Base-by-base conservation (phyloP, 2,797 vertebrate genomes). In the Lagodon rhomboides region DNA sequence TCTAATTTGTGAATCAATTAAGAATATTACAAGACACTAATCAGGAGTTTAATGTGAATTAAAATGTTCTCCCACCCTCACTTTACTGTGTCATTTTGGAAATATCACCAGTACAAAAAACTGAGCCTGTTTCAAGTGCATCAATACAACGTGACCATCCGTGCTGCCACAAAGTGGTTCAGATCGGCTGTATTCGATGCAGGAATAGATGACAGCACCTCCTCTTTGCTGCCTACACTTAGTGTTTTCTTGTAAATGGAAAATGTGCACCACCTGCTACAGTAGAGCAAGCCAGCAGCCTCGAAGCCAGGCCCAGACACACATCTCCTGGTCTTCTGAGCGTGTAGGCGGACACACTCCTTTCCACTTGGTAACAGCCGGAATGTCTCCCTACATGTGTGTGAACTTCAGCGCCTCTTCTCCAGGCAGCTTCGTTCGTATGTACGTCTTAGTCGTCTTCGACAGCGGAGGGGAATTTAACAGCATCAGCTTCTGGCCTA, bases 221-320 rank as follows among this genome's bases (percentile, higher is more conserved):
- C 88, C 89, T 89, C 88, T 85, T 75, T 87, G 72, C 92, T 91
- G 89, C 91, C 91, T 84, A 93, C 91, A 88, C 85, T 86, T 77
- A 72, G 75, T 88, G 83, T 90, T 89, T 90, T 90, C 89, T 90
- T 88, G 88, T 91, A 91, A 90, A 90, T 85, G 88, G 79, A 91
- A 92, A 92, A 87, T 87, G 81, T 75, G 72, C 87, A 86, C 93
- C 93, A 91, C 91, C 92, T 93, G 92, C 89, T 89, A 90, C 87
- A 89, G 85, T 80, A 53, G 61, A 91, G 85, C 83, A 83, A 86
- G 93, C 92, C 92, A 93, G 83, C 88, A 93, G 88, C 79, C 68
- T 91, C 70, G 72, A 65, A 90, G 88, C 89, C 90, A 87, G 87
- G 85, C 89, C 87, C 85, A 91, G 87, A 91, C 86, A 88, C 88